Evolutionary conservation across 2,888 invertebrate species (phyloP), one percentile per base, ranked within the genome.

Genomic region (Troides oblongomaculatus): DNA sequence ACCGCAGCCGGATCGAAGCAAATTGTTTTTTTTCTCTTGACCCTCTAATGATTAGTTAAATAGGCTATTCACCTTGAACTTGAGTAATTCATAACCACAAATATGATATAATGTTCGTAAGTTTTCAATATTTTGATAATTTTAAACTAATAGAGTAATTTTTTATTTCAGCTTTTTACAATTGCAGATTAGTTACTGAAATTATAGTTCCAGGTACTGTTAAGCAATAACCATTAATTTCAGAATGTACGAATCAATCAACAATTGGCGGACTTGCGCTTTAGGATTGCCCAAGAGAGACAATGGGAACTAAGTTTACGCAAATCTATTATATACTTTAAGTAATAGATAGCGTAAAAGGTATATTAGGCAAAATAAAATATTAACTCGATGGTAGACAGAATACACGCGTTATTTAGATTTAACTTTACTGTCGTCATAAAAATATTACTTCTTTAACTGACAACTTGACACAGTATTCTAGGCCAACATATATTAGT

Each of bases 1-100:
- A 83, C 85, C 84, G 84, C 82, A 81, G 78, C 74, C 73, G 74
- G 86, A 84, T 79, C 73, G 78, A 82, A 85, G 84, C 85, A 84
- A 85, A 84, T 82, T 83, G 77, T 75, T 82, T 84, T 84, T 84
- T 84, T 80, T 82, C 60, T 43, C 43, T 66, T 58, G 68, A 66
- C 66, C 59, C 63, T 59, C 66, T 69, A 72, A 72, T 63, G 30
- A 17, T 43, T 61, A 57, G 76, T 79, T 72, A 74, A 76, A 74
- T 78, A 80, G 77, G 74, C 77, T 79, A 77, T 75, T 76, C 73
- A 71, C 67, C 72, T 64, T 68, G 64, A 64, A 70, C 60, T 74
- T 73, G 75, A 67, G 71, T 73, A 71, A 76, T 73, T 70, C 53
- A 53, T 53, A 53, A 30, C 30, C 30, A n/a, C 64, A 17, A 25